Base-by-base conservation (phyloP, 1,140 invertebrate genomes). In the Adoxophyes honmai region DNA sequence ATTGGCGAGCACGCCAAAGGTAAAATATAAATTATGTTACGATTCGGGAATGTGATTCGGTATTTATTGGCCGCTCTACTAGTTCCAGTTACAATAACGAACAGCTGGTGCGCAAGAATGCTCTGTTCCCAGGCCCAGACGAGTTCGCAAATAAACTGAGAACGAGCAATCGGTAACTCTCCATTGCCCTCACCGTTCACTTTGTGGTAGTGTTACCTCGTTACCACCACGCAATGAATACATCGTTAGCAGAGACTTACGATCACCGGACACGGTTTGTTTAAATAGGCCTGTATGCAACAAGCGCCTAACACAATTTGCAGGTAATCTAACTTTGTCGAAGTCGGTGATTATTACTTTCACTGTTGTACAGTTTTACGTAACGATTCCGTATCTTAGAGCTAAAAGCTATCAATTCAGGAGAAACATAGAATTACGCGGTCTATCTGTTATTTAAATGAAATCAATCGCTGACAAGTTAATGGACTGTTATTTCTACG, bases 31-130 rank as follows among this genome's bases (percentile, higher is more conserved):
- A 28, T 28, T 66, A 74, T 73, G 64, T 78, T 76, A 68, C 64
- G 67, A 75, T 69, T 64, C 70, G 73, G 70, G 68, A 80, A 84
- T 81, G 77, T 60, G 59, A 76, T 75, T 73, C 55, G 68, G 66
- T 72, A 76, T 78, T 80, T 81, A 81, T 81, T 84, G 64, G 58
- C 60, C 60, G 67, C 73, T 71, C 71, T 69, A 28, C 21, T 3
- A 73, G 57, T 67, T 73, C 56, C 51, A 52, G 35, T 37, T 62
- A 71, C 66, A 70, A 68, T 62, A 67, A 69, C 68, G 66, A 68
- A 66, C 73, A 77, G 70, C 66, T 76, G 73, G 60, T 64, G 68
- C 55, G 36, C 56, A 55, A 51, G 55, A 64, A 59, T 38, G 52
- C 51, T 60, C 2, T 28, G 64, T 76, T 79, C 73, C 64, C 73